These are phyloP conservation scores for Heliconius charithonia DNA, from an alignment of 2,888 invertebrate species.

Conservation along the genomic window DNA sequence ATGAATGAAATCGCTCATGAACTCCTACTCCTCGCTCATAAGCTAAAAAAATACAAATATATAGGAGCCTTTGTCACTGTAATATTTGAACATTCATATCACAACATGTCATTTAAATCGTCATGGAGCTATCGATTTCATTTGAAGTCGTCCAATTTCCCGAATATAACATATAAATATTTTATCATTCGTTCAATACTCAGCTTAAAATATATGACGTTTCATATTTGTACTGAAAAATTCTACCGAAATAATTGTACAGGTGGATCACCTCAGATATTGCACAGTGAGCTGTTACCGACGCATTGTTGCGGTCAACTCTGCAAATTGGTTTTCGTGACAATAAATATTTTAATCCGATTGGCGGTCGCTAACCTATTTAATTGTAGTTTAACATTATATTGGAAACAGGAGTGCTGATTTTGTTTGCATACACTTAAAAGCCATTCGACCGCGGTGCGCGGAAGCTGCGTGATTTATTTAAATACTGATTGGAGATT, in stretches of 20 bases:
- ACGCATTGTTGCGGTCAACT: constrained; percentile 76
- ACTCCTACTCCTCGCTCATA: too few relatives aligned
- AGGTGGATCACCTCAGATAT: constrained; percentile 58
- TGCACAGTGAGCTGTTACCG: constrained; percentile 68
- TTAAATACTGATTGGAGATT: background rate
- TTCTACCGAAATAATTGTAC: background rate
- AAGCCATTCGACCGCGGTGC: constrained; percentile 15
- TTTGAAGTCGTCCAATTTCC: background rate
- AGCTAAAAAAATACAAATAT: too few relatives aligned
- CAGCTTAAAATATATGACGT: constrained; percentile 17
- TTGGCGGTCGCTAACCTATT: constrained; percentile 78
- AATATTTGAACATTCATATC: too few relatives aligned
- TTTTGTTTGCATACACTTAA: constrained; percentile 33
- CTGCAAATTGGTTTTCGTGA: constrained; percentile 81
- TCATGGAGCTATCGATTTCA: background rate
- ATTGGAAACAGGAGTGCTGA: constrained; percentile 50
- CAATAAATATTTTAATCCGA: constrained; percentile 82
- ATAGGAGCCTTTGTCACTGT: too few relatives aligned
- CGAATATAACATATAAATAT: constrained; percentile 15
- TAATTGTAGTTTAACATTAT: constrained; percentile 74
- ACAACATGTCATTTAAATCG: too few relatives aligned
- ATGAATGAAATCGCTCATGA: too few relatives aligned
- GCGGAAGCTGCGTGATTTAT: constrained; percentile 2
- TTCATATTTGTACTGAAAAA: constrained; percentile 20
- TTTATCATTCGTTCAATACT: constrained; percentile 23